Percentiles rank a stretch among this genome's conserved stretches.
These are phyloP conservation scores for Mnemiopsis leidyi DNA, from an alignment of 37 sponge, comb jelly and placozoan species.

Conservation along the genomic window DNA sequence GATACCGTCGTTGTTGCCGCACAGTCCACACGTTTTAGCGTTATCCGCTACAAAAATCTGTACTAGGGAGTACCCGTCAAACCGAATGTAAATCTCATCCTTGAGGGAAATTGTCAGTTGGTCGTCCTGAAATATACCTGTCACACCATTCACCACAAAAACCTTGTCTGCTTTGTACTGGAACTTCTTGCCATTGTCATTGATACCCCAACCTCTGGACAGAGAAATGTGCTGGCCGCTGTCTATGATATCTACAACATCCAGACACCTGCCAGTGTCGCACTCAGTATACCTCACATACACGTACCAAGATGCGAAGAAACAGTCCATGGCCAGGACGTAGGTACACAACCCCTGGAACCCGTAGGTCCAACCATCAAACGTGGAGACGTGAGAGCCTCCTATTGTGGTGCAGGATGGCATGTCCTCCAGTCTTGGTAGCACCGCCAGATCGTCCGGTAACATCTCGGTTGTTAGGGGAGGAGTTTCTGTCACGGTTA, in stretches of 20 bases:
- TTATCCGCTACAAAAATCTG: not conserved
- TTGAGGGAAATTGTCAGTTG: not conserved
- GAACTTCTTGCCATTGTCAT: not conserved
- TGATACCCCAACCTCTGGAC: not conserved
- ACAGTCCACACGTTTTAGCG: not conserved
- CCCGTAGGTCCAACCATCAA: not conserved
- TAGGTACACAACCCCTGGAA: not conserved
- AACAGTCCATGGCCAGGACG: slow-evolving; percentile 40
- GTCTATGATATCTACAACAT: not conserved
- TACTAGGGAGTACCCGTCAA: not conserved
- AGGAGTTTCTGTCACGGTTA: not conserved
- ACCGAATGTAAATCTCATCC: not conserved
- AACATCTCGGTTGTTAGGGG: not conserved
- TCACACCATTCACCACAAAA: not conserved
- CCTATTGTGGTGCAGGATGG: not conserved
- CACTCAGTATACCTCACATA: slow-evolving; percentile 6
- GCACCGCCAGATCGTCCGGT: not conserved
- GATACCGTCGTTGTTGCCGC: slow-evolving; percentile 3
- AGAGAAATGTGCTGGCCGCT: not conserved
- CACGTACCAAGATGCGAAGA: slow-evolving; percentile 12
- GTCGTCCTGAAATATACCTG: not conserved
- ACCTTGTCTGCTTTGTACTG: not conserved
- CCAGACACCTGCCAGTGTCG: slow-evolving; percentile 7
- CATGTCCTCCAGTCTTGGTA: not conserved
- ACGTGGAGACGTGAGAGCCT: not conserved